Evolutionary conservation across 2,113 vertebrate species (phyloP).

Genomic region (Cynocephalus volans): DNA sequence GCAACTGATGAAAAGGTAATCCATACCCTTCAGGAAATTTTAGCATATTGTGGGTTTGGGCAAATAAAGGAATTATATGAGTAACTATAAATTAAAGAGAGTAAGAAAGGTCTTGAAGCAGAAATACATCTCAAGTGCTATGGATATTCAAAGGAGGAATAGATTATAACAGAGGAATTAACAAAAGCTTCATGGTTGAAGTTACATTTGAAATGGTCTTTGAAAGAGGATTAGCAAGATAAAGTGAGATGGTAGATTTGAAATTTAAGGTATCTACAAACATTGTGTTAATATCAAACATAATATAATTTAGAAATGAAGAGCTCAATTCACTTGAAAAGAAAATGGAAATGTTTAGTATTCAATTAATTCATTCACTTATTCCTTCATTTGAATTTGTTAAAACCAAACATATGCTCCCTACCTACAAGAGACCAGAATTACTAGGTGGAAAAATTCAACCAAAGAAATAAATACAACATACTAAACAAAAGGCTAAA

Average conservation of each 20-base stretch:
- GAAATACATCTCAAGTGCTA: not conserved
- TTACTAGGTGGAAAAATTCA: not conserved
- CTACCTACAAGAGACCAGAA: not conserved
- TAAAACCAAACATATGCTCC: not conserved
- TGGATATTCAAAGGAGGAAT: not conserved
- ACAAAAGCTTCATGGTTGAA: not conserved
- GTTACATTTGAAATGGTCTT: conserved; percentile 23
- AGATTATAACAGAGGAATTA: not conserved
- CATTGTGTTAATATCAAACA: not conserved
- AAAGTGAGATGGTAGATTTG: not conserved
- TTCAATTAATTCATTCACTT: not conserved
- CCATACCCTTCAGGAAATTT: not conserved
- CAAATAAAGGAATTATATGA: not conserved
- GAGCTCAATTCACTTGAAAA: not conserved
- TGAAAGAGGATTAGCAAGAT: not conserved
- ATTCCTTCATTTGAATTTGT: not conserved
- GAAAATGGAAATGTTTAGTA: not conserved
- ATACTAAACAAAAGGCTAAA: not conserved
- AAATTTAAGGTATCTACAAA: conserved; percentile 15
- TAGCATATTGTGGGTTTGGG: not conserved
- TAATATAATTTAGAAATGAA: conserved; percentile 21
- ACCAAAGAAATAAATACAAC: not conserved
- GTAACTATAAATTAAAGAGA: not conserved
- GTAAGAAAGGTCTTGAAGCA: not conserved
- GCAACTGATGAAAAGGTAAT: not conserved